Percentiles rank a stretch among this genome's conserved stretches.
phyloP scores from a whole-genome alignment of 2,113 vertebrate species.

The Kobus ellipsiprymnus region DNA sequence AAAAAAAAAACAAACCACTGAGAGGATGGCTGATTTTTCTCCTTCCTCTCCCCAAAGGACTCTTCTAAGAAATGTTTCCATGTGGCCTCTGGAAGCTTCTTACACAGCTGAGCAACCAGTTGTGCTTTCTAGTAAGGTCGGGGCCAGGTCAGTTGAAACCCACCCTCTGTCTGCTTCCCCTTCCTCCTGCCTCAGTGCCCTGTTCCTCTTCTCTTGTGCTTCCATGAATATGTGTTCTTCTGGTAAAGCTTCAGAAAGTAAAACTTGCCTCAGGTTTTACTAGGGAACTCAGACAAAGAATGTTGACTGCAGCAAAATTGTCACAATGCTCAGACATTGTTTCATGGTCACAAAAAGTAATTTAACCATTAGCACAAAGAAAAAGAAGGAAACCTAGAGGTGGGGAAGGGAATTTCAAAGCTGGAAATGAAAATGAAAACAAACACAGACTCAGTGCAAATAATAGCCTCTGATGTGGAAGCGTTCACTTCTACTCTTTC shows the following conservation, averaged over 20 bases:
- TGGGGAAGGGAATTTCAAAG: background rate
- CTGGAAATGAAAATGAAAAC: conserved; percentile 7
- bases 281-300: background rate
- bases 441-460: background rate
- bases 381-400: background rate
- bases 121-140: background rate
- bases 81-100: background rate
- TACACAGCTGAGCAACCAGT: background rate
- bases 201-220: background rate
- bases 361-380: background rate
- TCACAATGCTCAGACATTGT: background rate
- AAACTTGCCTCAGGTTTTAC: background rate
- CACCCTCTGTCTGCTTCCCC: no score
- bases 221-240: background rate
- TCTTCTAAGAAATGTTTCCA: background rate
- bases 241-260: background rate
- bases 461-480: background rate
- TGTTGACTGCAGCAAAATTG: background rate
- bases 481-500: background rate
- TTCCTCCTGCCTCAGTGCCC: background rate
- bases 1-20: background rate
- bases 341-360: background rate
- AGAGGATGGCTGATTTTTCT: background rate
- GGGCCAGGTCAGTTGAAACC: background rate
- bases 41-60: background rate